phyloP scores from a whole-genome alignment of 1,140 invertebrate species.

The Cecropterus lyciades region DNA sequence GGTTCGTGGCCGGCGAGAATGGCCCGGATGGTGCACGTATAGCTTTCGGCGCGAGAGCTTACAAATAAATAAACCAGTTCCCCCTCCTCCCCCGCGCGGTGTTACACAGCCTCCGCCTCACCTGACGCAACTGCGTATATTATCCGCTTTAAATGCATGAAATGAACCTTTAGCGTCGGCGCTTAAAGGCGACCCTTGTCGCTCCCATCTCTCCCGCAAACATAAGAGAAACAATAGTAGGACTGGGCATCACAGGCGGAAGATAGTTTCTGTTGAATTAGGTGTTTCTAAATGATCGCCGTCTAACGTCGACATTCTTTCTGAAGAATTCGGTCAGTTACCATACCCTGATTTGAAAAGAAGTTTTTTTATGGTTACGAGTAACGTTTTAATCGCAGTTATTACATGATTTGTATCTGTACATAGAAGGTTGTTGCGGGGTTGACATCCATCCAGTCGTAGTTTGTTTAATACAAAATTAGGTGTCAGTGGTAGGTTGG shows the following conservation, averaged over 20 bases:
- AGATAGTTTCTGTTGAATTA: constrained; percentile 5
- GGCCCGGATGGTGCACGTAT: constrained; percentile 24
- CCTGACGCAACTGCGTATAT: constrained; percentile 39
- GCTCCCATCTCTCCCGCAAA: constrained; percentile 8
- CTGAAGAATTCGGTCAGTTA: neutral
- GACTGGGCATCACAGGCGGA: neutral
- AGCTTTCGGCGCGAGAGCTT: constrained; percentile 59
- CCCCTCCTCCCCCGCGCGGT: constrained; percentile 27
- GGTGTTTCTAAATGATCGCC: neutral
- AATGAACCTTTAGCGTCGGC: constrained; percentile 47
- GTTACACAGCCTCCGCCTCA: constrained; percentile 39
- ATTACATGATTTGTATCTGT: neutral
- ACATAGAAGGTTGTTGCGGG: neutral
- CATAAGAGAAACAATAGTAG: neutral
- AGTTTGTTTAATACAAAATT: constrained; percentile 44
- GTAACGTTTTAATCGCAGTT: too few relatives aligned
- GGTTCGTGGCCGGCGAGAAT: constrained; percentile 12
- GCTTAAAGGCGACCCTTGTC: constrained; percentile 28
- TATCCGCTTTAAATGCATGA: constrained; percentile 47
- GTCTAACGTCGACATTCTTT: neutral
- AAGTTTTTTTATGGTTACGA: too few relatives aligned
- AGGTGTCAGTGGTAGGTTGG: constrained; percentile 43
- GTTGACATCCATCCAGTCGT: neutral
- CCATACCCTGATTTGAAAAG: neutral
- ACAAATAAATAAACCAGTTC: constrained; percentile 73